Conservation (phyloP, 2,113 vertebrate genomes). For the Casuarius casuarius region DNA sequence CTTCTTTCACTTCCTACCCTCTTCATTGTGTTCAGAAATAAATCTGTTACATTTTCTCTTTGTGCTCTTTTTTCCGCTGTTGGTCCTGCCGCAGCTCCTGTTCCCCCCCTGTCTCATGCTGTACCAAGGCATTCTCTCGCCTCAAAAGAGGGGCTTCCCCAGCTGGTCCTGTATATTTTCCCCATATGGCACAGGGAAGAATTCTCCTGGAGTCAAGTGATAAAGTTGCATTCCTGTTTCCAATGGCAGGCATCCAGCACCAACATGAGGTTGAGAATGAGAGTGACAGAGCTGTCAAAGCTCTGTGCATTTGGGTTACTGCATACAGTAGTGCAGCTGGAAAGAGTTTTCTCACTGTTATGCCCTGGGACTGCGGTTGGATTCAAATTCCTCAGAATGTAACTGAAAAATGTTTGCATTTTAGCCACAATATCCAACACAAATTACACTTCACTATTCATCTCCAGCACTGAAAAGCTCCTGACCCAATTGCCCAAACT, state of each 20-base stretch:
- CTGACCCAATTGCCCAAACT: constrained; percentile 28
- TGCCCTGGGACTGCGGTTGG: constrained; percentile 31
- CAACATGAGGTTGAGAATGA: neutral
- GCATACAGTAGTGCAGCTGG: constrained; percentile 49
- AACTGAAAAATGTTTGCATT: constrained; percentile 67
- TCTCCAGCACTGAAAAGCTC: constrained; percentile 25
- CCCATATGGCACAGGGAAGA: constrained; percentile 20
- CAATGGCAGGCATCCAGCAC: constrained; percentile 48
- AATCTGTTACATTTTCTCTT: neutral
- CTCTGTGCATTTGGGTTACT: neutral
- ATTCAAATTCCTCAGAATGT: constrained; percentile 62
- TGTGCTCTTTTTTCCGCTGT: neutral
- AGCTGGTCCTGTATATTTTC: neutral
- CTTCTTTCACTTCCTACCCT: neutral
- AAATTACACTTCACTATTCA: constrained; percentile 45
- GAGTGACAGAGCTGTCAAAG: constrained; percentile 29
- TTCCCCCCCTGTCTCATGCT: neutral
- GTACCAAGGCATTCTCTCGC: neutral
- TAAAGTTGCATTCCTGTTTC: constrained; percentile 68
- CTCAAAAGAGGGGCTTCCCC: neutral
- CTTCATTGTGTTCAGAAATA: neutral
- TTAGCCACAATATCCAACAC: constrained; percentile 56
- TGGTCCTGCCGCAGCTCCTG: neutral
- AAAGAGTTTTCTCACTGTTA: constrained; percentile 47
- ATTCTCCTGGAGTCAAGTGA: constrained; percentile 58